Percentiles rank a stretch among this genome's conserved stretches.
phyloP scores from a whole-genome alignment of 2,113 vertebrate genomes.

The Ptilorrhoa leucosticta region DNA sequence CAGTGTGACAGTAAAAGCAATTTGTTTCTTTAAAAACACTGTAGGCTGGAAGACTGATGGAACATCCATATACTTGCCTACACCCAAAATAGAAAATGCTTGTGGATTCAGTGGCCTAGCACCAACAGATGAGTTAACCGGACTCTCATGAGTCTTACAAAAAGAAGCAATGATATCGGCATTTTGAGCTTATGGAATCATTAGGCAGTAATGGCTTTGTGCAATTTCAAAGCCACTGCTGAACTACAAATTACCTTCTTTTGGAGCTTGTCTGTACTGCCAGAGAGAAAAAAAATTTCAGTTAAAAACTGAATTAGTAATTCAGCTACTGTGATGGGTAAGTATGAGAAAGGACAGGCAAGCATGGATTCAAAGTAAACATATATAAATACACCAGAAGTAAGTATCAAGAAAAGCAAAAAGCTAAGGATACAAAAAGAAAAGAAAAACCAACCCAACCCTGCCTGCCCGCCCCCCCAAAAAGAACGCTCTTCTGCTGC shows the following conservation, averaged over 20 bases:
- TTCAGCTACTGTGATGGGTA: background rate
- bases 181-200: background rate
- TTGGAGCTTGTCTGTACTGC: background rate
- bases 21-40: background rate
- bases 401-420: background rate
- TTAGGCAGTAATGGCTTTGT: background rate
- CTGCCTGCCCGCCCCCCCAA: fast-evolving
- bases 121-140: background rate
- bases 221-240: background rate
- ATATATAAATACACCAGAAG: background rate
- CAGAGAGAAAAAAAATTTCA: background rate
- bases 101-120: background rate
- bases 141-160: background rate
- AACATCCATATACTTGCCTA: background rate
- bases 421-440: background rate
- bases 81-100: background rate
- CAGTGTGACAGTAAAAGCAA: background rate
- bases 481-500: background rate
- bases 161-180: background rate
- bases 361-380: background rate
- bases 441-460: background rate
- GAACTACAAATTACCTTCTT: background rate
- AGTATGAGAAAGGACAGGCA: background rate
- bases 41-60: background rate
- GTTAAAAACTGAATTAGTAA: background rate